Percentiles rank a stretch among this genome's conserved stretches.
These are phyloP conservation scores for Papilio aristodemus DNA, from an alignment of 1,140 invertebrate species.

Conservation along the genomic window DNA sequence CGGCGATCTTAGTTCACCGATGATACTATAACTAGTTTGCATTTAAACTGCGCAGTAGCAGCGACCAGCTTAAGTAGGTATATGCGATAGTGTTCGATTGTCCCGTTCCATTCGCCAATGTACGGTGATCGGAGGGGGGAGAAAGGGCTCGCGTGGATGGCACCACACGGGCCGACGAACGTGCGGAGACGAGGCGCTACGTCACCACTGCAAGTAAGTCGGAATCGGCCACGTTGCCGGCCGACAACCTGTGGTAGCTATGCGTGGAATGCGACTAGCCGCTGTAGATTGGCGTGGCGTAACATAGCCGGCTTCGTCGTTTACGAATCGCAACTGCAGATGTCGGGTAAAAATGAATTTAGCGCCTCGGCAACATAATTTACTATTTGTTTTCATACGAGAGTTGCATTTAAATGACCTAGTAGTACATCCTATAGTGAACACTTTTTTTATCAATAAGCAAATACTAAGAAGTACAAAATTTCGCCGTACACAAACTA, in stretches of 20 bases:
- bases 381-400: constrained; percentile 19
- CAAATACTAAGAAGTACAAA: background rate
- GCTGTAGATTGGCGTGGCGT: constrained; percentile 63
- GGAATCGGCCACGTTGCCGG: constrained; percentile 62
- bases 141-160: constrained; percentile 40
- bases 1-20: constrained; percentile 42
- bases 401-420: background rate
- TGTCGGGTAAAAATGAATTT: constrained; percentile 39
- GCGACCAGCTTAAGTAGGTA: constrained; percentile 46
- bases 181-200: constrained; percentile 53
- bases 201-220: constrained; percentile 64
- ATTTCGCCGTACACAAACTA: background rate
- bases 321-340: constrained; percentile 54
- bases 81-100: constrained; percentile 42
- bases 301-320: constrained; percentile 52
- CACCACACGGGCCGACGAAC: constrained; percentile 48
- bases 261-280: constrained; percentile 72
- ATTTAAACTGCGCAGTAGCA: constrained; percentile 56
- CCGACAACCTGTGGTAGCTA: constrained; percentile 73
- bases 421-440: background rate
- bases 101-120: constrained; percentile 41
- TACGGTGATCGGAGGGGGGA: constrained; percentile 32
- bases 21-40: constrained; percentile 47
- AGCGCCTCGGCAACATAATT: constrained; percentile 15
- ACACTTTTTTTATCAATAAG: no score